phyloP scores from a whole-genome alignment of 2,888 invertebrate genomes.

The Tipula helvola region DNA sequence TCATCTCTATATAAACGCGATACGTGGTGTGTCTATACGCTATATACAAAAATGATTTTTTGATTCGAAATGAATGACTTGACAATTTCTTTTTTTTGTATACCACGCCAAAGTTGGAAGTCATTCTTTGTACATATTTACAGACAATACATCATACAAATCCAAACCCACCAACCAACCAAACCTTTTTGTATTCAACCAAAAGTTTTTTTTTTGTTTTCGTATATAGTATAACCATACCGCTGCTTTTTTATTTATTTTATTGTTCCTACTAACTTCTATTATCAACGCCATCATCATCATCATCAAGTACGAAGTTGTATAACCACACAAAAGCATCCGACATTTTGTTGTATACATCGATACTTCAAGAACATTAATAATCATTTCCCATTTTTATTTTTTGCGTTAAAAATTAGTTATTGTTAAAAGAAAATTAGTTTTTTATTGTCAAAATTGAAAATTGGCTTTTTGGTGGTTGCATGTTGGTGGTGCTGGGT shows the following conservation, averaged over 20 bases:
- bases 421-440: background rate
- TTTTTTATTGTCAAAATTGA: background rate
- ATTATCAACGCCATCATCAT: background rate
- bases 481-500: background rate
- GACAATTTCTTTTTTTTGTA: background rate
- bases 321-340: background rate
- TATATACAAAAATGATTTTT: background rate
- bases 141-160: background rate
- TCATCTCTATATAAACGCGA: background rate
- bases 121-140: background rate
- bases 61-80: conserved; percentile 4
- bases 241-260: background rate
- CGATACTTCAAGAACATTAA: background rate
- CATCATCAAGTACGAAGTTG: background rate
- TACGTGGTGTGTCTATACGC: background rate
- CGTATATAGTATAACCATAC: background rate
- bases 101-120: background rate
- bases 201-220: background rate
- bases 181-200: background rate
- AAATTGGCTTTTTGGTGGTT: background rate
- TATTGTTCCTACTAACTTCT: background rate
- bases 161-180: background rate
- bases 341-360: background rate
- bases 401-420: background rate
- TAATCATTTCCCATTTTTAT: background rate